Percentiles rank a stretch among this genome's conserved stretches.
phyloP scores from a whole-genome alignment of 2,797 vertebrate genomes.

The Aeoliscus strigatus region DNA sequence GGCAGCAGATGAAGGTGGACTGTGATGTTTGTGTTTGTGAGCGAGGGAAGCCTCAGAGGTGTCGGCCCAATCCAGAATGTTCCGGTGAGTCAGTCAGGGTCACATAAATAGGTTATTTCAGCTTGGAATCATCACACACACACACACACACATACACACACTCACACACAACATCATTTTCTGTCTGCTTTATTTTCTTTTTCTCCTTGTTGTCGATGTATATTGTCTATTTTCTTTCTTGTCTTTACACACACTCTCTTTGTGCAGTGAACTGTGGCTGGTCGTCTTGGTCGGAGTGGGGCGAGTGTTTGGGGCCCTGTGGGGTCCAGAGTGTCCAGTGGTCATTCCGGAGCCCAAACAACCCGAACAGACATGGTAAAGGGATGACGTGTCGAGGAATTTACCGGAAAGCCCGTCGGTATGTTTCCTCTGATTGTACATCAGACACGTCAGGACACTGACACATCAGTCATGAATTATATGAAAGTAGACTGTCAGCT shows the following conservation, averaged over 20 bases:
- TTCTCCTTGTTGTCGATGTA: too few species aligned
- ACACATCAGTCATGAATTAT: too few species aligned
- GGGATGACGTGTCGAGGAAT: constrained; percentile 82
- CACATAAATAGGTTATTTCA: too few species aligned
- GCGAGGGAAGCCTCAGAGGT: constrained; percentile 73
- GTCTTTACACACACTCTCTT: neutral
- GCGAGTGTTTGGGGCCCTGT: constrained; percentile 84
- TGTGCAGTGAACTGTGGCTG: constrained; percentile 89
- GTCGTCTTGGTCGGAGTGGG: constrained; percentile 90
- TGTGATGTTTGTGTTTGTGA: constrained; percentile 86
- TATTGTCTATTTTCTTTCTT: too few species aligned
- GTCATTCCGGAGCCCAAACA: constrained; percentile 92
- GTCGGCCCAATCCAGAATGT: constrained; percentile 78
- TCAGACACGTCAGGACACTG: too few species aligned
- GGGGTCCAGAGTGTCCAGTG: constrained; percentile 88
- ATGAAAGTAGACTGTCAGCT: too few species aligned
- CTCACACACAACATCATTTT: too few species aligned
- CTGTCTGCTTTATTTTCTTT: too few species aligned
- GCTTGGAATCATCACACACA: too few species aligned
- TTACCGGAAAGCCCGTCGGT: constrained; percentile 89
- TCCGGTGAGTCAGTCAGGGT: constrained; percentile 70
- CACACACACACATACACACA: too few species aligned
- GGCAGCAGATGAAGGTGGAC: constrained; percentile 75
- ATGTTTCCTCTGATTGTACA: constrained; percentile 8
- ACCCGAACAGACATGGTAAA: constrained; percentile 71